Percentiles rank a stretch among this genome's conserved stretches.
These are phyloP conservation scores for Epinephelus cyanopodus DNA, from an alignment of 2,113 vertebrate species.

Conservation along the genomic window DNA sequence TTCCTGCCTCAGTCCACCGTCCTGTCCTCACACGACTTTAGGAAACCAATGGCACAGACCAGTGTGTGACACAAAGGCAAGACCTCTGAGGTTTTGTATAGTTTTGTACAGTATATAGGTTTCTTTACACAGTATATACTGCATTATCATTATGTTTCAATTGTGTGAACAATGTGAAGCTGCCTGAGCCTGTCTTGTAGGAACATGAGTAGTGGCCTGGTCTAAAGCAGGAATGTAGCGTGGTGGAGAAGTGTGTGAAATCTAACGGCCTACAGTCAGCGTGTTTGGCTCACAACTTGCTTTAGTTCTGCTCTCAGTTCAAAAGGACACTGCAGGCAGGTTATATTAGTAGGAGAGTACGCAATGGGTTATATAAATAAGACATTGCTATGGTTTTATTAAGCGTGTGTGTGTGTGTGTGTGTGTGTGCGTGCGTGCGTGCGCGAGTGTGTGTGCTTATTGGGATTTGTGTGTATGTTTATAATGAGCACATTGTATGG, in stretches of 20 bases:
- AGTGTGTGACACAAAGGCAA: slow-evolving; percentile 41
- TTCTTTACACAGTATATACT: slow-evolving; percentile 67
- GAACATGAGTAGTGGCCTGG: slow-evolving; percentile 43
- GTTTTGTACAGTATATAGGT: slow-evolving; percentile 74
- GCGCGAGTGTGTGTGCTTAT: slow-evolving; percentile 32
- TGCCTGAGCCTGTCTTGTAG: slow-evolving; percentile 46
- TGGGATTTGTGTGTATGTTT: slow-evolving; percentile 57
- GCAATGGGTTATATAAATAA: slow-evolving; percentile 49
- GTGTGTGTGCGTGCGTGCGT: slow-evolving; percentile 15
- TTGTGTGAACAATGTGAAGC: slow-evolving; percentile 39
- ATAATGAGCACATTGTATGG: slow-evolving; percentile 70
- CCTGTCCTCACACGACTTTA: slow-evolving; percentile 15
- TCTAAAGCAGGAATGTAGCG: slow-evolving; percentile 51
- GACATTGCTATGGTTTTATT: slow-evolving; percentile 43
- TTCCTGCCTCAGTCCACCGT: not conserved
- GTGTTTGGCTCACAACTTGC: slow-evolving; percentile 48
- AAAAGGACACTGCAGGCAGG: slow-evolving; percentile 47
- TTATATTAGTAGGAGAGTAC: slow-evolving; percentile 17
- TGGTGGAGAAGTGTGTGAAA: slow-evolving; percentile 39
- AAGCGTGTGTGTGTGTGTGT: slow-evolving; percentile 13
- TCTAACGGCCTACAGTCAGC: slow-evolving; percentile 1
- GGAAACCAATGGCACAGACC: slow-evolving; percentile 46
- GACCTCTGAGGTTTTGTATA: slow-evolving; percentile 62
- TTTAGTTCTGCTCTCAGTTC: slow-evolving; percentile 49
- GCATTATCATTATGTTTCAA: slow-evolving; percentile 43